A percentile compares a stretch with the other conserved stretches of the same genome.
These are phyloP conservation scores for Okamejei kenojei DNA, from an alignment of 2,797 vertebrate species.

Conservation along the genomic window DNA sequence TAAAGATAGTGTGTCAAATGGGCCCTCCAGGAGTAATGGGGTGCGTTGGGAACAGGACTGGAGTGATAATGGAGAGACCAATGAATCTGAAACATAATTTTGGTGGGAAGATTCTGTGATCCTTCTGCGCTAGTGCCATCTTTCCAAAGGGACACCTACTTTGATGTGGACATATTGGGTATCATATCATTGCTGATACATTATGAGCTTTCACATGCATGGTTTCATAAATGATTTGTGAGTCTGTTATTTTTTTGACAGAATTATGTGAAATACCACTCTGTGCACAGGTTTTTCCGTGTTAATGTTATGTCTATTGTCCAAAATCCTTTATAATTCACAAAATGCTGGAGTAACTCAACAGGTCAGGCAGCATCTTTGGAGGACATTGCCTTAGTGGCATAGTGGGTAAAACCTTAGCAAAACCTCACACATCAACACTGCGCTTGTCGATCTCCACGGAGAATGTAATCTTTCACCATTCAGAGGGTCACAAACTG, in stretches of 20 bases:
- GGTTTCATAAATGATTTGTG: background rate
- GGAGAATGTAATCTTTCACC: background rate
- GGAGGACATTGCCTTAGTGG: too few relatives aligned
- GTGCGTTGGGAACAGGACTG: background rate
- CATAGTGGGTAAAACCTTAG: background rate
- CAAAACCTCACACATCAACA: background rate
- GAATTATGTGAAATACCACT: background rate
- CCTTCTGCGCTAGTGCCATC: background rate
- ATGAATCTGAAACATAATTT: background rate
- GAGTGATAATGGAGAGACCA: background rate
- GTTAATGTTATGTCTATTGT: background rate
- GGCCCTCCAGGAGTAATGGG: too few relatives aligned
- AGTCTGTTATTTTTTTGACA: background rate
- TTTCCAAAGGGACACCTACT: background rate
- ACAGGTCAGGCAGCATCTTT: too few relatives aligned
- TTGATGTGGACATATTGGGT: background rate
- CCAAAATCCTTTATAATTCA: background rate
- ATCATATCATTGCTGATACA: background rate
- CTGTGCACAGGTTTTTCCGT: background rate
- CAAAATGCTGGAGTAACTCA: too few relatives aligned
- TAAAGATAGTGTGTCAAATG: background rate
- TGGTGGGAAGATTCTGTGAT: background rate
- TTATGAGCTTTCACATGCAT: background rate
- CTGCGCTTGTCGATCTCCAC: background rate
- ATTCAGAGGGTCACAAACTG: background rate